Evolutionary conservation across 2,888 invertebrate genomes (phyloP), one percentile per base, ranked within the genome.

Genomic region (Frankliniella fusca): DNA sequence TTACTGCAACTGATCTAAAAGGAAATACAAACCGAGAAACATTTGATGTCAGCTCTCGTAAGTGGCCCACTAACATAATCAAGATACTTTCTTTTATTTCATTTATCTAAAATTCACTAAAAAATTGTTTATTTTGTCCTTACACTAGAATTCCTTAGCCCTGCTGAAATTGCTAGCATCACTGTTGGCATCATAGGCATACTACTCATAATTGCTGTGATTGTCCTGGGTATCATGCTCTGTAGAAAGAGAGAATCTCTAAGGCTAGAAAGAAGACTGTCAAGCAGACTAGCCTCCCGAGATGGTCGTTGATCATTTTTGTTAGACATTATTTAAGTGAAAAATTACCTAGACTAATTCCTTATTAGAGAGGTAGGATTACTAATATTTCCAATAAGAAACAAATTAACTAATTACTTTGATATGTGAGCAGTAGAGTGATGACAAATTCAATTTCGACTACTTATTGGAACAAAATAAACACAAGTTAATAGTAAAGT

Each of bases 81-180:
- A 3, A 38, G 38, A 3, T 38, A 38, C 38, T 38, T 38, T 38
- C 3, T 5, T 38, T 38, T 3, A 2, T 38, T 38, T 2, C 2
- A 38, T 81, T 18, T 27, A 65, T 83, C 84, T 50, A 87, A 91
- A 91, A 93, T 84, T 88, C 93, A 0, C 88, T 3, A 38, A 93
- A 83, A 90, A 92, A 0, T 38, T 38, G 38, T 38, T 38, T 38
- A 85, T 89, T 81, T 81, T 82, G 82, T 70, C 82, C 83, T 81
- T 48, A 88, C 89, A n/a, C 82, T 38, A 90, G 91, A 89, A 85
- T 85, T 91, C 89, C 85, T 88, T 87, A 84, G 88, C 86, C 49
- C 89, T 85, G 84, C 90, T 86, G 85, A 92, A 3, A 93, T 95
- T 83, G 92, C 93, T 0, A 94, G 94, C 0, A 92, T 95, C 83